phyloP scores from a whole-genome alignment of 2,113 vertebrate genomes.

The Grammomys dolichurus region DNA sequence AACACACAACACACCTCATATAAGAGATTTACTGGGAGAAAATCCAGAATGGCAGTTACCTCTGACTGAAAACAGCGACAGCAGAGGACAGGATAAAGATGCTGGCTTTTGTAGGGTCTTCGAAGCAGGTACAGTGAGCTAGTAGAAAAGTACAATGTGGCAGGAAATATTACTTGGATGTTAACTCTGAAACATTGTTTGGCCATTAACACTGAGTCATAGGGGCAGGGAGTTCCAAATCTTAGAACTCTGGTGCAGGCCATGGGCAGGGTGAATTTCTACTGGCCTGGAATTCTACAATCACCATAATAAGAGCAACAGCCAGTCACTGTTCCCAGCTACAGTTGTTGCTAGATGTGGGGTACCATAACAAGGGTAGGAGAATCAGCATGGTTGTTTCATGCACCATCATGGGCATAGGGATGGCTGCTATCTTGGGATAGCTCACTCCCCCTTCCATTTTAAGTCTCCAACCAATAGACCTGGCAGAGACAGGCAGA shows the following conservation, averaged over 20 bases:
- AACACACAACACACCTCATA: not conserved
- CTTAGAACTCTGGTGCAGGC: not conserved
- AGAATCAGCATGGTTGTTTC: not conserved
- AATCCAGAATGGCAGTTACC: not conserved
- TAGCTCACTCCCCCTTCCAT: not conserved
- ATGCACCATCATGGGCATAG: not conserved
- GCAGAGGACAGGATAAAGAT: not conserved
- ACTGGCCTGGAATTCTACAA: not conserved
- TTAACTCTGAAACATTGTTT: not conserved
- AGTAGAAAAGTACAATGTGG: not conserved
- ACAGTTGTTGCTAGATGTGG: not conserved
- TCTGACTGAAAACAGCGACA: not conserved
- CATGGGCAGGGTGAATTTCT: not conserved
- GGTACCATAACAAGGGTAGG: not conserved
- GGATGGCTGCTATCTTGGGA: not conserved
- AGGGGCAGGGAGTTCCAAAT: not conserved
- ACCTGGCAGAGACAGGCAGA: not conserved
- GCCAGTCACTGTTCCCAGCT: not conserved
- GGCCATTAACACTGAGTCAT: not conserved
- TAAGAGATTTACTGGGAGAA: not conserved
- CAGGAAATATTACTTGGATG: not conserved
- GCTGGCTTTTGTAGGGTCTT: not conserved
- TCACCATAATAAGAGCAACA: not conserved
- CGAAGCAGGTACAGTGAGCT: not conserved
- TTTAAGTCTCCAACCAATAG: not conserved